Base-by-base conservation (phyloP, 2,888 invertebrate genomes). In the Pardosa pseudoannulata region DNA sequence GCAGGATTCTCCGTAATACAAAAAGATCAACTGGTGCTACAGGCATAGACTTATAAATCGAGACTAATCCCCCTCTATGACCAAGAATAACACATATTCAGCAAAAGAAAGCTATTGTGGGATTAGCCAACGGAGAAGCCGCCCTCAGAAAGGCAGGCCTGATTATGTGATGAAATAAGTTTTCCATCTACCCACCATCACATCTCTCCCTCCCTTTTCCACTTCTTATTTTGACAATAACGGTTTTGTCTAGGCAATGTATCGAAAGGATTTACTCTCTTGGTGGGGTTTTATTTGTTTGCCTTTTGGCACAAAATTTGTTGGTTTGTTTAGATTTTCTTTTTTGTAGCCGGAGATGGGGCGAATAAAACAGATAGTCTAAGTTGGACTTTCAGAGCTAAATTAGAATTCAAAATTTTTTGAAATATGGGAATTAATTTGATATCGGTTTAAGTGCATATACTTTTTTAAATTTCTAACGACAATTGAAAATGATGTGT, bases 11-110 rank as follows among this genome's bases (percentile, higher is more conserved):
- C 16, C 23, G 23, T 56, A 56, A 56, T 56, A 72, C 31, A 62
- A 65, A 65, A 31, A 65, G 65, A 32, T 72, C 72, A 72, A 80
- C 72, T 72, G 72, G 79, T 73, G 79, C 79, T 39, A 32, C 64
- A 62, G 28, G 41, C 32, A 71, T 46, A 29, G 62, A 39, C 64
- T 36, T 71, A 62, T 71, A 79, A 71, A 79, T 79, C 71, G 71
- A 71, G 71, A 64, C 62, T 64, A 75, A 75, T 75, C 64, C 75
- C 29, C 28, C 27, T 70, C 32, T 50, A 31, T 50, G 27, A 32
- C 16, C 78, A 27, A 76, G 31, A 76, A 76, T 70, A 78, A 70
- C 70, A 68, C 50, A 31, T 64, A 39, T 62, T 56, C 56, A 56
- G 71, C 64, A 75, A 71, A 79, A 16, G 32, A 46, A 64, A 5